Base-by-base conservation (phyloP, 2,797 vertebrate genomes). In the Hozukius guyotensis region DNA sequence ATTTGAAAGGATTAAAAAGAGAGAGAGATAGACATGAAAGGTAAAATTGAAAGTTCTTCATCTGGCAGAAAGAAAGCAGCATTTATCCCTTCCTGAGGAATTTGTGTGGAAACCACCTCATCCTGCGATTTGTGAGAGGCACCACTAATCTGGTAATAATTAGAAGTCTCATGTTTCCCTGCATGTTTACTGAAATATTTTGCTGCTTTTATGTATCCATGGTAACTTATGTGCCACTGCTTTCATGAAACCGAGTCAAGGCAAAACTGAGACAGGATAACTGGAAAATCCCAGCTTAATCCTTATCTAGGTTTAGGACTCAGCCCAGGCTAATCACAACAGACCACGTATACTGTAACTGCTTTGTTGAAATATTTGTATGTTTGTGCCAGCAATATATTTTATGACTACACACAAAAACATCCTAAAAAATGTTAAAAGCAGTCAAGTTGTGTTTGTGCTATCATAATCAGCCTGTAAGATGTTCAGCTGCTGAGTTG, bases 341-440 rank as follows among this genome's bases (percentile, higher is more conserved):
- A 46, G 42, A 46, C 16, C 42, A 46, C 0, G 6, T 46, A 8
- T 46, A 46, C 42, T 49, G 46, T 20, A 49, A 49, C 46, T 49
- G 3, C 18, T 49, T 49, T 18, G 46, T 49, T 49, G 3, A 4
- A 49, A 49, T 49, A 49, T 49, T 49, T 49, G 0, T 49, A 46
- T 46, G 46, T 49, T 49, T 49, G 6, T 49, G 2, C 0, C 18
- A 8, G 0, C 0, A 4, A 4, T 7, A 49, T 49, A 20, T 49
- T 49, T 0, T 49, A 49, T 0, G 46, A 20, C 2, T 16, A 14
- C 32, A 42, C 0, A 38, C 62, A 38, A 25, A 64, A 25, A 25
- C n/a, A 24, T 31, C 18, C 22, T 12, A 55, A 55, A 55, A 34
- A 49, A 42, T 27, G 8, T 18, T 20, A 18, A 49, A 49, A 49